phyloP scores from a whole-genome alignment of 2,888 invertebrate genomes.

The Tortricodes alternella region DNA sequence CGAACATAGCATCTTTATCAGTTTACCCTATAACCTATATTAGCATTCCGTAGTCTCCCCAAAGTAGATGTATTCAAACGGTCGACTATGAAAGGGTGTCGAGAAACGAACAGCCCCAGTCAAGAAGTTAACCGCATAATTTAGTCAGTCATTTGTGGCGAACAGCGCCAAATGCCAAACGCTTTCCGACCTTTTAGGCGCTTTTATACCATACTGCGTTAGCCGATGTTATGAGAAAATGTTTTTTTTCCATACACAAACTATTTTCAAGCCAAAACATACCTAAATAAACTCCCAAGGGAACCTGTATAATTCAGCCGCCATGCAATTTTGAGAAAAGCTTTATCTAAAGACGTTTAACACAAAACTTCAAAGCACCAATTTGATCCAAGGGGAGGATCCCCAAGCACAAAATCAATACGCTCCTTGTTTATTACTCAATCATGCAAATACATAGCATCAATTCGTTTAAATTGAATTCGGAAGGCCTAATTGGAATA shows the following conservation, averaged over 20 bases:
- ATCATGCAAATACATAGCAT: constrained; percentile 32
- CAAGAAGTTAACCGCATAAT: constrained; percentile 68
- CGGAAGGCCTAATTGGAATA: constrained; percentile 31
- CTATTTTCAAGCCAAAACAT: too few relatives aligned
- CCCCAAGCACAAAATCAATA: constrained; percentile 30
- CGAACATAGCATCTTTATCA: constrained; percentile 24
- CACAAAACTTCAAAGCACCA: constrained; percentile 30
- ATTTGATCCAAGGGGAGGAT: constrained; percentile 29
- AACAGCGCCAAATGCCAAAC: constrained; percentile 61
- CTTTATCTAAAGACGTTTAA: constrained; percentile 14
- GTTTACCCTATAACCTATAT: constrained; percentile 29
- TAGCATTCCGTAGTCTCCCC: constrained; percentile 26
- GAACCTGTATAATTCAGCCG: constrained; percentile 1
- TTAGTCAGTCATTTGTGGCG: constrained; percentile 65
- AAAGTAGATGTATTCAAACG: constrained; percentile 37
- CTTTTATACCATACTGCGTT: constrained; percentile 37
- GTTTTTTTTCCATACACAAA: background rate
- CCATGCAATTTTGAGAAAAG: background rate
- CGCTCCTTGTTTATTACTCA: constrained; percentile 31
- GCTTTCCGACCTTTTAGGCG: constrained; percentile 44
- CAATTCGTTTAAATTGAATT: constrained; percentile 31
- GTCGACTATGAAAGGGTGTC: constrained; percentile 49
- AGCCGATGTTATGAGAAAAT: background rate
- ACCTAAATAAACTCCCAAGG: too few relatives aligned
- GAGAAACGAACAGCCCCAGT: constrained; percentile 45